Conservation (phyloP, 2,797 vertebrate species). For the Crax fasciolata region DNA sequence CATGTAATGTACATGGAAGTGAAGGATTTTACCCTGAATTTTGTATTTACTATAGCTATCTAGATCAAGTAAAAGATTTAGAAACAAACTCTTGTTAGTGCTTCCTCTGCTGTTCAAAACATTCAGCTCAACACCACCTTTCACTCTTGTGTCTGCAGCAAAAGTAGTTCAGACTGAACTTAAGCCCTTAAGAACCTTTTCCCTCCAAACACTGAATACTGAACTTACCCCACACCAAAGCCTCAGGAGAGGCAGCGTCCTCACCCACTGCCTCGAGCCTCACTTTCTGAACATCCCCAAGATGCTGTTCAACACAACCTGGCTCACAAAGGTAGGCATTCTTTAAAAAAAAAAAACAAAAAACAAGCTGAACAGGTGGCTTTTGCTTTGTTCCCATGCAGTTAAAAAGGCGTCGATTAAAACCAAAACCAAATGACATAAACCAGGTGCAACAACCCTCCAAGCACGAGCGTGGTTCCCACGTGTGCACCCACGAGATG, state of each 20-base stretch:
- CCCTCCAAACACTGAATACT: constrained; percentile 33
- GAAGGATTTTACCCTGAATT: constrained; percentile 81
- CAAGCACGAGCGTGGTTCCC: background rate
- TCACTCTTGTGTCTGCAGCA: background rate
- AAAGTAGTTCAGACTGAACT: constrained; percentile 57
- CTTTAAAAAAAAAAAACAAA: background rate
- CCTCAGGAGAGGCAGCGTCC: background rate
- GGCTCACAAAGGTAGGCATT: constrained; percentile 51
- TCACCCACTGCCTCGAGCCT: constrained; percentile 12
- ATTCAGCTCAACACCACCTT: constrained; percentile 24
- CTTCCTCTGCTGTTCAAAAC: constrained; percentile 36
- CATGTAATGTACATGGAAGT: constrained; percentile 82
- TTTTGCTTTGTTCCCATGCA: constrained; percentile 70
- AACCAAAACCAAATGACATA: constrained; percentile 32
- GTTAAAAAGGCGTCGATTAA: constrained; percentile 65
- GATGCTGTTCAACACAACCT: background rate
- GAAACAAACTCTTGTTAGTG: constrained; percentile 53
- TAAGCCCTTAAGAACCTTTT: constrained; percentile 79
- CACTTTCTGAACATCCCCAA: background rate
- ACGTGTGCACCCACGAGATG: accelerated
- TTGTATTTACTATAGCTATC: constrained; percentile 63
- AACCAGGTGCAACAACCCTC: constrained; percentile 57
- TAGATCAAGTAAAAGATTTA: constrained; percentile 60
- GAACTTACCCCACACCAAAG: background rate
- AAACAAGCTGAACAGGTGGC: constrained; percentile 41